A percentile compares a stretch with the other conserved stretches of the same genome.
phyloP scores from a whole-genome alignment of 2,113 vertebrate genomes.

The Pterophyllum scalare region DNA sequence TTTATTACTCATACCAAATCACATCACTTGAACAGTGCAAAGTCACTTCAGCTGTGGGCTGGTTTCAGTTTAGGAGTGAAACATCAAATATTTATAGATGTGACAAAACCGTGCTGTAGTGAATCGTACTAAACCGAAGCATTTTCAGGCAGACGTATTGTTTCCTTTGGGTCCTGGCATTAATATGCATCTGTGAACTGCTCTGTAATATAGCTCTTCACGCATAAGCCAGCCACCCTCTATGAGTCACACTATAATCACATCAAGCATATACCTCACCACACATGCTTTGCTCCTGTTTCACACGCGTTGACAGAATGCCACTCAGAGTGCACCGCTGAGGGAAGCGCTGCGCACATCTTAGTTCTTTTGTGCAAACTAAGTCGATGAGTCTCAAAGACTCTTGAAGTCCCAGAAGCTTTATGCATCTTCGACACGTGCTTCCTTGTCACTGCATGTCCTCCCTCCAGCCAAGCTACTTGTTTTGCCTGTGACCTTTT shows the following conservation, averaged over 20 bases:
- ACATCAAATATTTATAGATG: constrained; percentile 41
- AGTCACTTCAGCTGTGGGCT: constrained; percentile 39
- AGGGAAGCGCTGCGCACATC: background rate
- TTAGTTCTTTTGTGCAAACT: constrained; percentile 31
- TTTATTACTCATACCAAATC: constrained; percentile 44
- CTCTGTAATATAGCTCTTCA: constrained; percentile 40
- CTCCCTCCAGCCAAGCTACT: constrained; percentile 66
- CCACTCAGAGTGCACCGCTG: background rate
- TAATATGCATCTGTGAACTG: constrained; percentile 58
- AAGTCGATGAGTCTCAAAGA: constrained; percentile 40
- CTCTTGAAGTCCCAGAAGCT: constrained; percentile 49
- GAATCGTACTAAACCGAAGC: constrained; percentile 25
- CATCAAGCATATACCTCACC: constrained; percentile 22
- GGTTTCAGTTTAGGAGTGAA: constrained; percentile 35
- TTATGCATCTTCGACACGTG: constrained; percentile 56
- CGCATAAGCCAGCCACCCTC: constrained; percentile 46
- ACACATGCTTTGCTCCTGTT: background rate
- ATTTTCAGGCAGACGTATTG: constrained; percentile 21
- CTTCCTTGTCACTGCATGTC: constrained; percentile 65
- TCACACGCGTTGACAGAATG: constrained; percentile 18
- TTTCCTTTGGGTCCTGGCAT: constrained; percentile 59
- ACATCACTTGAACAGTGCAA: constrained; percentile 26
- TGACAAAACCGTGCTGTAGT: constrained; percentile 16
- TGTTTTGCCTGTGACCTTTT: constrained; percentile 79
- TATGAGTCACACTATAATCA: constrained; percentile 54